Evolutionary conservation across 2,113 vertebrate genomes (phyloP).

Genomic region (Pionites leucogaster): DNA sequence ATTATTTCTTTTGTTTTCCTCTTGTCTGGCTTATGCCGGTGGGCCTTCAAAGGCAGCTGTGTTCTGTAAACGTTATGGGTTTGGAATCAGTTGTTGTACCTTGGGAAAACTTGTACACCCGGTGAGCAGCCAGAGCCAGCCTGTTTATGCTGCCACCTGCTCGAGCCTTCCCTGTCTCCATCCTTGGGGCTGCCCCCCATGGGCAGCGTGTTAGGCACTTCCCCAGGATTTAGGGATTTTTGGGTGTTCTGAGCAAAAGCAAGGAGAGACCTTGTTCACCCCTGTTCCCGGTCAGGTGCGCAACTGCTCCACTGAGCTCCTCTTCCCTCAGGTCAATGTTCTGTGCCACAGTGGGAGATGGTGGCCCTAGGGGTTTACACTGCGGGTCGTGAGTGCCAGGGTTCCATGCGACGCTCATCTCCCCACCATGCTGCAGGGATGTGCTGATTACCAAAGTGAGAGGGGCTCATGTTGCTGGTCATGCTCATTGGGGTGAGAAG

Average conservation of each 20-base stretch:
- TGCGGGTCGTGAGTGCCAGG: neutral
- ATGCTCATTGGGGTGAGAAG: neutral
- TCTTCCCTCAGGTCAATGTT: neutral
- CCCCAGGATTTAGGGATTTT: neutral
- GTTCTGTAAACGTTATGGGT: neutral
- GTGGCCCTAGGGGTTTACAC: neutral
- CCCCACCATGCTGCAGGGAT: neutral
- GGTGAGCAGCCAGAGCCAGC: neutral
- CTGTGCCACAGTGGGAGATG: neutral
- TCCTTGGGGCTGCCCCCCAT: neutral
- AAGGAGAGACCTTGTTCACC: neutral
- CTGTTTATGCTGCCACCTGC: neutral
- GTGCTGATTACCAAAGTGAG: neutral
- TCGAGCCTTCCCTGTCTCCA: accelerated
- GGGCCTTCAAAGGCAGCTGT: neutral
- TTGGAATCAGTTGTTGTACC: neutral
- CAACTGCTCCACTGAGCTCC: neutral
- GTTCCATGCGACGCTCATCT: neutral
- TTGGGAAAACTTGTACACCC: accelerated
- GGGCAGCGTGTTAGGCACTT: accelerated
- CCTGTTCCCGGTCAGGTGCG: accelerated
- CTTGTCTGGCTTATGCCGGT: neutral
- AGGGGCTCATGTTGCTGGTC: neutral
- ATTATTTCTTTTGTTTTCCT: neutral
- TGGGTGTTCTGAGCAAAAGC: neutral